Evolutionary conservation across 2,113 vertebrate genomes (phyloP), one percentile per base, ranked within the genome.

Genomic region (Eulemur rufifrons): DNA sequence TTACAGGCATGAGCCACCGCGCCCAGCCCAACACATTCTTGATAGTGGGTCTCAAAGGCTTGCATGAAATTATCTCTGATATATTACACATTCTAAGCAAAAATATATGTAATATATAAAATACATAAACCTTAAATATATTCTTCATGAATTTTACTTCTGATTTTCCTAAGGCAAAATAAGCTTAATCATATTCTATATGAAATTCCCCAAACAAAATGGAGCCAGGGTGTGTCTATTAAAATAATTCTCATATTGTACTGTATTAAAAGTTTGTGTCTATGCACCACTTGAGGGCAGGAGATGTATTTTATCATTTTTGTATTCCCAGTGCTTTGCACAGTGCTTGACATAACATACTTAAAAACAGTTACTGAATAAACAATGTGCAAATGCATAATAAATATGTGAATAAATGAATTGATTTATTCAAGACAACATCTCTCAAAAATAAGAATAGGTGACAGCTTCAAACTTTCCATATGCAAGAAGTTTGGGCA

Each of bases 361-460:
- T 94, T 95, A 59, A 66, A 87, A 91, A 88, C 2, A 93, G 5
- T 10, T 83, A 42, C 12, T 81, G 50, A 78, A 86, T 64, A 95
- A 76, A 61, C 25, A 76, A 50, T 78, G 2, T 73, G 10, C 13
- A 92, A 78, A 59, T 34, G 56, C 68, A 50, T 74, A 81, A 78
- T 27, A 94, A 2, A 63, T 66, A 7, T 37, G 25, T 61, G 13
- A 94, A 83, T 91, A 86, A 61, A 47, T 71, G 21, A 93, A 66
- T 29, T 39, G 12, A 76, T 84, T 63, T 83, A 59, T 84, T 80
- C 25, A 91, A 71, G 27, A 52, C 9, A 86, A 0, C 68, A 52
- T 69, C 32, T 80, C 29, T 82, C n/a, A 61, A 61, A 94, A 78
- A 74, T 80, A 54, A 87, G 11, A 68, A 73, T 63, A 73, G 61